These are phyloP conservation scores for Polyergus mexicanus DNA, from an alignment of 1,140 invertebrate species.

Conservation along the genomic window DNA sequence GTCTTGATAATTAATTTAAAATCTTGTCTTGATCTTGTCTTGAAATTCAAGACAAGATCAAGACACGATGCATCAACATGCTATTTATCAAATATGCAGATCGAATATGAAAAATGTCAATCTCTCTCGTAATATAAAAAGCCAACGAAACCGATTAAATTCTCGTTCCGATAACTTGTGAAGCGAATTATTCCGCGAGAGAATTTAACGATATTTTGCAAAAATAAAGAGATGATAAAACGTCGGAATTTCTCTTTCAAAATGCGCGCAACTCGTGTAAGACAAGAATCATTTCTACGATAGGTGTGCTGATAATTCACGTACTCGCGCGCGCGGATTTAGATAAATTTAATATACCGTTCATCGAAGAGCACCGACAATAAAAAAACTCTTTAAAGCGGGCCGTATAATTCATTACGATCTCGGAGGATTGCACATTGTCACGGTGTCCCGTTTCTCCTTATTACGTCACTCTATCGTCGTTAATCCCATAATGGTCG, in stretches of 20 bases:
- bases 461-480: slow-evolving; percentile 65
- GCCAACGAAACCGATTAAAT: background rate
- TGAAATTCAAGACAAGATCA: too few relatives aligned
- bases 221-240: slow-evolving; percentile 37
- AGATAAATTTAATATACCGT: slow-evolving; percentile 50
- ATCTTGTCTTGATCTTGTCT: too few relatives aligned
- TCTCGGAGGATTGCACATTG: slow-evolving; percentile 53
- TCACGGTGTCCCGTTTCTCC: slow-evolving; percentile 54
- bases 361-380: slow-evolving; percentile 41
- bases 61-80: too few relatives aligned
- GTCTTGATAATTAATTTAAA: too few relatives aligned
- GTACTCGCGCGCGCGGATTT: slow-evolving; percentile 9
- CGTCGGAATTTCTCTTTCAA: slow-evolving; percentile 31
- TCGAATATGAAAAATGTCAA: background rate
- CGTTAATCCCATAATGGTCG: slow-evolving; percentile 64
- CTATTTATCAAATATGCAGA: background rate
- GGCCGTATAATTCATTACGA: slow-evolving; percentile 58
- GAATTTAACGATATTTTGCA: slow-evolving; percentile 32
- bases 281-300: slow-evolving; percentile 11
- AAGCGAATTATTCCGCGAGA: background rate
- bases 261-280: background rate
- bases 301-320: slow-evolving; percentile 20
- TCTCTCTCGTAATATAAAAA: background rate
- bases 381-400: slow-evolving; percentile 61
- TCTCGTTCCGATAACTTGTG: slow-evolving; percentile 23